phyloP scores from a whole-genome alignment of 2,888 invertebrate genomes.

The Platycheirus albimanus region DNA sequence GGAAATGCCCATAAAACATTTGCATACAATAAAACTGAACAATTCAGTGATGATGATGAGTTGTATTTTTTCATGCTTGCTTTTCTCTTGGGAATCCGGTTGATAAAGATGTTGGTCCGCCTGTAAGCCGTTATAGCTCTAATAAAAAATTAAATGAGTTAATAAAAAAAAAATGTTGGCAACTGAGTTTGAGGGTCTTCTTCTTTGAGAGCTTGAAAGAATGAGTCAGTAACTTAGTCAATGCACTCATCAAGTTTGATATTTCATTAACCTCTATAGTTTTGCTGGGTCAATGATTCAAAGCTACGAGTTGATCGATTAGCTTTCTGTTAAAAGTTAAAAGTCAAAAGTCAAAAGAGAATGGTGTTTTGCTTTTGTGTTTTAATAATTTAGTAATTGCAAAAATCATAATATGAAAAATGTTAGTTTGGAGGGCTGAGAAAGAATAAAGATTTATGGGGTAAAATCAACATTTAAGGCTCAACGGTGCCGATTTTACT shows the following conservation, averaged over 20 bases:
- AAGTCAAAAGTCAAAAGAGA: too few relatives aligned
- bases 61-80: slow-evolving; percentile 21
- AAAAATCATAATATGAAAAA: too few relatives aligned
- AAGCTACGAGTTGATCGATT: not conserved
- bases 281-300: slow-evolving; percentile 23
- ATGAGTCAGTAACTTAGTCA: not conserved
- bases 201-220: not conserved
- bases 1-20: slow-evolving; percentile 36
- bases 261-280: slow-evolving; percentile 19
- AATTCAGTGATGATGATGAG: slow-evolving; percentile 36
- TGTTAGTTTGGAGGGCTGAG: too few relatives aligned
- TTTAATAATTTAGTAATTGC: too few relatives aligned
- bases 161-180: slow-evolving; percentile 22
- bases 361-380: too few relatives aligned
- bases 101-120: too few relatives aligned
- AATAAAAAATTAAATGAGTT: slow-evolving; percentile 32
- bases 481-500: too few relatives aligned
- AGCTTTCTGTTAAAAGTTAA: slow-evolving; percentile 1
- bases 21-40: slow-evolving; percentile 40
- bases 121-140: slow-evolving; percentile 5
- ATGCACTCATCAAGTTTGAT: not conserved
- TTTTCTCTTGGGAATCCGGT: slow-evolving; percentile 37
- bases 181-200: slow-evolving; percentile 7
- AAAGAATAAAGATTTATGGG: too few relatives aligned
- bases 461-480: too few relatives aligned